Conservation (phyloP, 2,797 vertebrate genomes). For the Rhabdophis nuchalis region DNA sequence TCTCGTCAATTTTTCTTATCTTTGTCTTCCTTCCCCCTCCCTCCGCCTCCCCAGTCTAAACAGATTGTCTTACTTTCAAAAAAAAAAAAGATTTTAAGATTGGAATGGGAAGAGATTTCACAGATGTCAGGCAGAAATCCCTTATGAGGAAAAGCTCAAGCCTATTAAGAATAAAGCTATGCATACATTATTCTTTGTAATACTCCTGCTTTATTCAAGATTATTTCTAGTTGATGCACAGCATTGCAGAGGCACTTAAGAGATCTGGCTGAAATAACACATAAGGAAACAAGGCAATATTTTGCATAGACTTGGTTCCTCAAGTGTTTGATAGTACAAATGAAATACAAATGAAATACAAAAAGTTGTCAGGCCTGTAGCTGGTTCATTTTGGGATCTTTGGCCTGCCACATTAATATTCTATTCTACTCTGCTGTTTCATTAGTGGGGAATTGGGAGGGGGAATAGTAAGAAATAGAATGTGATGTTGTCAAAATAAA, state of each 20-base stretch:
- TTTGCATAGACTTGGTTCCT: not conserved
- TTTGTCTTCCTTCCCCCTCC: not conserved
- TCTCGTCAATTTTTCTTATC: not conserved
- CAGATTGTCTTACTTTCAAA: not conserved
- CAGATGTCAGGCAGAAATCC: not conserved
- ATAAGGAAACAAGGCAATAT: not conserved
- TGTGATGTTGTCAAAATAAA: too few species aligned
- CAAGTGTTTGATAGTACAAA: not conserved
- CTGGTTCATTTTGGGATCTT: too few species aligned
- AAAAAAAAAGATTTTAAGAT: not conserved
- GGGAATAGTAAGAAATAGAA: too few species aligned
- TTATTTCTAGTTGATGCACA: slow-evolving; percentile 31
- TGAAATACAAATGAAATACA: not conserved
- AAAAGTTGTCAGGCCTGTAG: too few species aligned
- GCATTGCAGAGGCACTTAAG: slow-evolving; percentile 25
- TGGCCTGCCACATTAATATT: too few species aligned
- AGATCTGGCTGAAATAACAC: slow-evolving; percentile 19
- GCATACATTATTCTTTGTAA: not conserved
- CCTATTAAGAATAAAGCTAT: not conserved
- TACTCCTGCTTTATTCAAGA: not conserved
- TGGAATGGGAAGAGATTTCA: not conserved
- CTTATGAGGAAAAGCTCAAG: not conserved
- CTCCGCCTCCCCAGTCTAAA: too few species aligned
- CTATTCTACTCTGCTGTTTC: too few species aligned
- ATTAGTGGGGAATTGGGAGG: too few species aligned